phyloP scores from a whole-genome alignment of 2,113 vertebrate species.

The Climacteris rufus region DNA sequence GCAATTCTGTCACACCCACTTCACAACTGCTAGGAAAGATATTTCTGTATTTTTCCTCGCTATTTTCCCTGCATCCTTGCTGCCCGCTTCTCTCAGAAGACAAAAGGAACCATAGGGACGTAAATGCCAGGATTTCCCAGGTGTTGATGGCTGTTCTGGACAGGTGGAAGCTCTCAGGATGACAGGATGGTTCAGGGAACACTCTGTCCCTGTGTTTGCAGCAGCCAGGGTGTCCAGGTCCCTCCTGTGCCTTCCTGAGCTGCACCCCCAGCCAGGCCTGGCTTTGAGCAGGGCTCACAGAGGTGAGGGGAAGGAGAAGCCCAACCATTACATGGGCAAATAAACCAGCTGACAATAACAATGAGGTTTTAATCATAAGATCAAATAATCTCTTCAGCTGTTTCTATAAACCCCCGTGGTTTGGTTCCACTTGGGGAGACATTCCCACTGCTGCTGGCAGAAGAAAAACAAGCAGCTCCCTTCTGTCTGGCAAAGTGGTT shows the following conservation, averaged over 20 bases:
- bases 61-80: background rate
- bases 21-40: background rate
- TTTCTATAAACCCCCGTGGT: background rate
- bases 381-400: background rate
- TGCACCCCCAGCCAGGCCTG: background rate
- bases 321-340: background rate
- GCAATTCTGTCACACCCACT: background rate
- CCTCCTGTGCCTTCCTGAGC: background rate
- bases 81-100: background rate
- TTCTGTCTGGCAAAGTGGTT: background rate
- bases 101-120: background rate
- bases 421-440: background rate
- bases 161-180: background rate
- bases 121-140: background rate
- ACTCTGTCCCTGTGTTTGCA: background rate
- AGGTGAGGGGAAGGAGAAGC: background rate
- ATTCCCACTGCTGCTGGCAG: background rate
- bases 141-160: background rate
- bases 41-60: accelerated
- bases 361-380: background rate
- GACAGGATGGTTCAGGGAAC: background rate
- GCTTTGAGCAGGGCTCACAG: background rate
- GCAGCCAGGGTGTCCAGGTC: background rate
- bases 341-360: background rate
- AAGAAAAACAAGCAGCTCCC: background rate